Conservation (phyloP, 2,888 invertebrate genomes). For the Lydus trimaculatus region DNA sequence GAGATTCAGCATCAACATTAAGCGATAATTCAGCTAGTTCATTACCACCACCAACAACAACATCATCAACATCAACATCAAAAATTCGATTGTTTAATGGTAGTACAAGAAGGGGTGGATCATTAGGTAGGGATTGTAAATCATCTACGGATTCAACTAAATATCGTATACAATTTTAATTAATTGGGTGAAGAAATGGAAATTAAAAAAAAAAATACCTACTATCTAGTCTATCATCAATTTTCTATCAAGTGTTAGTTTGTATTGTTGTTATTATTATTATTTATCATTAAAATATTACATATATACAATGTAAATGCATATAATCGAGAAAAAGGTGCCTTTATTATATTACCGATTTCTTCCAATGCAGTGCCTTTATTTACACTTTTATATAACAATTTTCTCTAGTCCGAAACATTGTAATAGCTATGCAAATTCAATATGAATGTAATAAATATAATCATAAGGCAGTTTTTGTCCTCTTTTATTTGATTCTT, state of each 20-base stretch:
- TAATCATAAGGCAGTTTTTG: not conserved
- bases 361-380: not conserved
- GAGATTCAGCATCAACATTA: slow-evolving; percentile 65
- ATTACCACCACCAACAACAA: slow-evolving; percentile 63
- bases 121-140: slow-evolving; percentile 65
- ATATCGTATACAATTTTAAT: slow-evolving; percentile 77
- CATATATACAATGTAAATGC: not conserved
- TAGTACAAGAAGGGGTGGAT: slow-evolving; percentile 65
- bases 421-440: not conserved
- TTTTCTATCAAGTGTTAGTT: not conserved
- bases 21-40: slow-evolving; percentile 66
- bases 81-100: slow-evolving; percentile 62
- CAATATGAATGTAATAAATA: not conserved
- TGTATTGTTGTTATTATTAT: not conserved
- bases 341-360: not conserved
- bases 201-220: not conserved
- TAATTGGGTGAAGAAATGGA: not conserved
- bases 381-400: not conserved
- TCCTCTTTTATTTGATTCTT: not conserved
- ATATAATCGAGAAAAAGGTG: not conserved
- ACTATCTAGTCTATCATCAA: not conserved
- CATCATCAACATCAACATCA: slow-evolving; percentile 47
- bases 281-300: not conserved
- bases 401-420: not conserved
- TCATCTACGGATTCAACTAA: slow-evolving; percentile 64